Evolutionary conservation across 2,113 vertebrate genomes (phyloP).

Genomic region (Ailurus styani): DNA sequence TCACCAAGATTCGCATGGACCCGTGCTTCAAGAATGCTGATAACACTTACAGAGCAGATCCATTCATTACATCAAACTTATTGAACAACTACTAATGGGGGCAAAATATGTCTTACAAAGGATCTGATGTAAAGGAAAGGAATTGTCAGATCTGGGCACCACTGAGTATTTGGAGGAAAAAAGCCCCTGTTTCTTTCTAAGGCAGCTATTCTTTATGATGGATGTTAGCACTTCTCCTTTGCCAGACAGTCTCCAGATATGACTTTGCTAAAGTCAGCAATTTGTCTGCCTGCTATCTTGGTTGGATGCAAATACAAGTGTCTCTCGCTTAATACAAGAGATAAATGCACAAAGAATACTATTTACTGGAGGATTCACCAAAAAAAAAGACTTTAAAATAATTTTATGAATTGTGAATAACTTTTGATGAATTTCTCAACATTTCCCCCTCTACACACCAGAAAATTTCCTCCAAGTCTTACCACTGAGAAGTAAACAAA

Average conservation of each 20-base stretch:
- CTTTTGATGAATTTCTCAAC: background rate
- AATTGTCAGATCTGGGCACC: background rate
- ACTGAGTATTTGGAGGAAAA: background rate
- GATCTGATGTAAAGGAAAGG: background rate
- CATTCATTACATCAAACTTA: background rate
- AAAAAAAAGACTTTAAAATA: background rate
- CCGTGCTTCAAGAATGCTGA: background rate
- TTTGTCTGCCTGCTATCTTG: conserved; percentile 15
- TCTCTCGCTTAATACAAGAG: background rate
- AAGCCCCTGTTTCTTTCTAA: background rate
- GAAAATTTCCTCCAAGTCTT: background rate
- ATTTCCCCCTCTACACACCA: background rate
- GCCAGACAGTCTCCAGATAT: conserved; percentile 25
- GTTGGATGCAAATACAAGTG: conserved; percentile 34
- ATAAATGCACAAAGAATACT: background rate
- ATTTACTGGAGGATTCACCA: background rate
- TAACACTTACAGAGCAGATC: background rate
- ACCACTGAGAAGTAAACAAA: background rate
- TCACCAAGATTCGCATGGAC: background rate
- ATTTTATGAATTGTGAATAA: background rate
- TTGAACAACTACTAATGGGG: background rate
- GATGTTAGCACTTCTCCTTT: conserved; percentile 20
- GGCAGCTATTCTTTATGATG: background rate
- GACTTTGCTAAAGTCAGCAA: conserved; percentile 40
- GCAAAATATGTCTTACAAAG: background rate